Percentiles rank a stretch among this genome's conserved stretches.
Conservation (phyloP, 2,113 vertebrate species). For the Perccottus glenii region DNA sequence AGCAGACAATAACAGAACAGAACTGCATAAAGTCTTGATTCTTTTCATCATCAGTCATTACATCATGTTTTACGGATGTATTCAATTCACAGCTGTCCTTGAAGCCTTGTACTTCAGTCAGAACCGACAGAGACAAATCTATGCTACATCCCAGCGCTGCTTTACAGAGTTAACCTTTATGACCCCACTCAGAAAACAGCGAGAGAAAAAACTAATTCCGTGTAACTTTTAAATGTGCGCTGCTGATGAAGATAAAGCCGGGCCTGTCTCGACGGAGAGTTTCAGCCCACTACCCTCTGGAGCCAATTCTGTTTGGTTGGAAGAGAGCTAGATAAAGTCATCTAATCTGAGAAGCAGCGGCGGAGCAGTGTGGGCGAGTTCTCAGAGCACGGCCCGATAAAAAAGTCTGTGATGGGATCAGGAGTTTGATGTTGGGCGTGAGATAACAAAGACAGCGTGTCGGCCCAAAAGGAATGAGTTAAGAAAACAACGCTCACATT, state of each 20-base stretch:
- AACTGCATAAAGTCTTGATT: conserved; percentile 45
- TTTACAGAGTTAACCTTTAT: conserved; percentile 59
- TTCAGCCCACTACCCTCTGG: conserved; percentile 57
- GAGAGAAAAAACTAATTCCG: conserved; percentile 60
- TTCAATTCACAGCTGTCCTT: conserved; percentile 57
- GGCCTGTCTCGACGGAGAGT: conserved; percentile 47
- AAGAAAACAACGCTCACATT: conserved; percentile 31
- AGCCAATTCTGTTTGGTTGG: conserved; percentile 69
- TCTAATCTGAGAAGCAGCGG: conserved; percentile 71
- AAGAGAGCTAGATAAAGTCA: conserved; percentile 69
- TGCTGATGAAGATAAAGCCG: conserved; percentile 73
- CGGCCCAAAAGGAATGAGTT: conserved; percentile 45
- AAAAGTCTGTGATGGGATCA: conserved; percentile 67
- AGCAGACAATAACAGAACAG: background rate
- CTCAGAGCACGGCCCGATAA: conserved; percentile 62
- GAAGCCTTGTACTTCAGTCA: conserved; percentile 53
- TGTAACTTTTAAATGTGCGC: conserved; percentile 72
- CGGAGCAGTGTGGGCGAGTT: conserved; percentile 57
- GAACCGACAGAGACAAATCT: conserved; percentile 52
- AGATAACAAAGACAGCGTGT: conserved; percentile 67
- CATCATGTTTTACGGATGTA: conserved; percentile 44
- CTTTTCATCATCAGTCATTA: conserved; percentile 28
- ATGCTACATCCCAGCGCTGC: conserved; percentile 30
- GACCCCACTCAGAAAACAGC: conserved; percentile 50
- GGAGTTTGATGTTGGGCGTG: conserved; percentile 65